phyloP scores from a whole-genome alignment of 2,797 vertebrate species.

The Parauchenoglanis punctatus region DNA sequence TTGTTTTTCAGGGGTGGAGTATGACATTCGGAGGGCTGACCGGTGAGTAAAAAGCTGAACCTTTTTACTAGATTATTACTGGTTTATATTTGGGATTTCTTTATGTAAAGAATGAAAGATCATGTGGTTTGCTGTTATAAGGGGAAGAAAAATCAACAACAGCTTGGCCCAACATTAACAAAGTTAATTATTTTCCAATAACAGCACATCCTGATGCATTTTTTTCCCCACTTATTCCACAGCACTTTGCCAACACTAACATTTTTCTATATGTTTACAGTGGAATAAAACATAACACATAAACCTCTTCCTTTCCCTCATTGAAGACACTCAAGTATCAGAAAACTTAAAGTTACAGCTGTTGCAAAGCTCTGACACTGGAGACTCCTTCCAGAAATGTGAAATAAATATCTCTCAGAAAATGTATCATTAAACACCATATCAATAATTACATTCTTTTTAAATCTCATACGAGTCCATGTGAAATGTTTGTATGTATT shows the following conservation, averaged over 20 bases:
- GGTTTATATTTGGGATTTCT: neutral
- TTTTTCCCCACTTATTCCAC: neutral
- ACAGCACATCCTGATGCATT: neutral
- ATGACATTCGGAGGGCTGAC: constrained; percentile 73
- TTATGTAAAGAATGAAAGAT: neutral
- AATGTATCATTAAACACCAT: neutral
- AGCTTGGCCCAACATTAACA: neutral
- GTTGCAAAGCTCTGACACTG: neutral
- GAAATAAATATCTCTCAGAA: neutral
- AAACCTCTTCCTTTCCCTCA: neutral
- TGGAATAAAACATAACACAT: neutral
- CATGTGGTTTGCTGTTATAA: neutral
- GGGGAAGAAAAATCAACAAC: neutral
- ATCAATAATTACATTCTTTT: neutral
- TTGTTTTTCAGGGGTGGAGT: constrained; percentile 75
- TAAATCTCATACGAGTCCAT: neutral
- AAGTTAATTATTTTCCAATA: neutral
- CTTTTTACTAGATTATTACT: neutral
- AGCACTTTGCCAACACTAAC: neutral
- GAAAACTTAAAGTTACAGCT: neutral
- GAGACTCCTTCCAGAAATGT: neutral
- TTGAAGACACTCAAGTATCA: neutral
- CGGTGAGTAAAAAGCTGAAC: constrained; percentile 73
- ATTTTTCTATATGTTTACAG: neutral
- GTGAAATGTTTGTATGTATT: neutral